These are phyloP conservation scores for Drosophila hamatofila DNA, from an alignment of 2,888 invertebrate species.

Conservation along the genomic window DNA sequence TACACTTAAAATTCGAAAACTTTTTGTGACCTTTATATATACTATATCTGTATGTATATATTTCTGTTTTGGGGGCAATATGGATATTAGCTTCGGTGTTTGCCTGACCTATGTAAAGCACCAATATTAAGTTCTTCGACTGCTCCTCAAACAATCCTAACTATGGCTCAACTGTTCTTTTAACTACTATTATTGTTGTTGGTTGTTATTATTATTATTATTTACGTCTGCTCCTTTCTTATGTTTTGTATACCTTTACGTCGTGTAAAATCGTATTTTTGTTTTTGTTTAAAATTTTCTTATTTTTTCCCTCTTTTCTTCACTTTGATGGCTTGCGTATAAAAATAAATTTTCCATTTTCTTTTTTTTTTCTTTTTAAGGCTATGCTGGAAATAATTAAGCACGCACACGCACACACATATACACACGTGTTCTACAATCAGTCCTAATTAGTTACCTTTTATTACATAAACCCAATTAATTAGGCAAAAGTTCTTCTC, in stretches of 20 bases:
- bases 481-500: constrained; percentile 9
- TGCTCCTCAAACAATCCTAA: constrained; percentile 27
- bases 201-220: not conserved
- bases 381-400: constrained; percentile 47
- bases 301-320: not conserved
- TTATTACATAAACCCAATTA: constrained; percentile 12
- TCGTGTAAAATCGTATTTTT: constrained; percentile 32
- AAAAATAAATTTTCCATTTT: constrained; percentile 50
- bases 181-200: not conserved
- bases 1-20: constrained; percentile 25
- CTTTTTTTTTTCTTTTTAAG: constrained; percentile 35
- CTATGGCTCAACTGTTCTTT: constrained; percentile 28
- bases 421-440: constrained; percentile 24
- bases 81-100: constrained; percentile 21
- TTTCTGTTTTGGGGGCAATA: not conserved
- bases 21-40: constrained; percentile 27
- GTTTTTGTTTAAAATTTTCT: constrained; percentile 11
- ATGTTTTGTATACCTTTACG: not conserved
- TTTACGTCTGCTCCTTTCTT: not conserved
- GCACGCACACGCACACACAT: constrained; percentile 8
- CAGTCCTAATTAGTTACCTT: constrained; percentile 39
- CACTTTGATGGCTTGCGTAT: constrained; percentile 52
- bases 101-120: constrained; percentile 44
- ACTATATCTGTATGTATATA: not conserved
- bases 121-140: constrained; percentile 32